Evolutionary conservation across 2,113 vertebrate species (phyloP), one percentile per base, ranked within the genome.

Genomic region (Gyps fulvus): DNA sequence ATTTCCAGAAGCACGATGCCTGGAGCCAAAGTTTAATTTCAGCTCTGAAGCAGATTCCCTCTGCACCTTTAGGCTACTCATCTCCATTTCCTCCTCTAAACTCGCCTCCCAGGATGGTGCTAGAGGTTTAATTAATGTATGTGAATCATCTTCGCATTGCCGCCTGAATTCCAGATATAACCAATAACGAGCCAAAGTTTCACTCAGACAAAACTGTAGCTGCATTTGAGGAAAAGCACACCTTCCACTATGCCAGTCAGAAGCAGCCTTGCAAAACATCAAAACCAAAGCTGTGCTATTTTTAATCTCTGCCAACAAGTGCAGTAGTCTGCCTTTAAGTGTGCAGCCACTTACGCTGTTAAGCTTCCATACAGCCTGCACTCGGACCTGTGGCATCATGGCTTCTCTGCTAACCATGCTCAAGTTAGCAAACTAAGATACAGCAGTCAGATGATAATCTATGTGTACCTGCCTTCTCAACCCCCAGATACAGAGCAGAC

Each of bases 81-180:
- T 88, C 70, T 94, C 74, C 25, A 38, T 62, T 94, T 89, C 65
- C 27, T 91, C 45, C 55, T 95, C 50, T 79, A 92, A 97, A 80
- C 6, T 11, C 52, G 40, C 72, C 63, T 72, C 72, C 83, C 87
- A 70, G 32, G 76, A 71, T 4, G 21, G 23, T 59, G 72, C 47
- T 78, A 55, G n/a, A 78, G 16, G 50, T 52, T 90, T 78, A 86
- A 38, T 49, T 55, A 83, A 47, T 6, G n/a, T 49, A 62, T 1
- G 5, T 63, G 71, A 89, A 63, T 86, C 79, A 90, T 59, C 58
- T 66, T 50, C 50, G 59, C n/a, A 66, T 17, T 77, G 55, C 47
- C 67, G 81, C 27, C 83, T 79, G 38, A 90, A 87, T 66, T 90
- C 32, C 47, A 91, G 50, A 67, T 61, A 59, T 9, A 57, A 92